Conservation (phyloP, 2,797 vertebrate species). For the Masticophis lateralis region DNA sequence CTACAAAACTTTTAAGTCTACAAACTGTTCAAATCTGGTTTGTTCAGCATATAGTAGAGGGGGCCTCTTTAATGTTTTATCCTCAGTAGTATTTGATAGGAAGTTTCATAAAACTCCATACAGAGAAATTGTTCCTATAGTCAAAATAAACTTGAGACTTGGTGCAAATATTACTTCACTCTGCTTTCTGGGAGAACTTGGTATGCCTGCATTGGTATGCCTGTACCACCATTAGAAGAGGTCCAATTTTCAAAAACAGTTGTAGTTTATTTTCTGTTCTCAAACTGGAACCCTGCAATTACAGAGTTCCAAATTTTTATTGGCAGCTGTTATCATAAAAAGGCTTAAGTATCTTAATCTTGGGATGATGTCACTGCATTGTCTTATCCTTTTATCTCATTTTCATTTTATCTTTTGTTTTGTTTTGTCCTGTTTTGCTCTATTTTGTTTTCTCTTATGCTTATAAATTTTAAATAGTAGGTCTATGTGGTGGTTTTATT, state of each 20-base stretch:
- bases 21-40: neutral
- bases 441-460: neutral
- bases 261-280: neutral
- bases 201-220: neutral
- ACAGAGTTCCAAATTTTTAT: neutral
- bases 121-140: neutral
- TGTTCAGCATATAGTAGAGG: neutral
- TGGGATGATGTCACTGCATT: neutral
- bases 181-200: neutral
- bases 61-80: neutral
- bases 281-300: neutral
- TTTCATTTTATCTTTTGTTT: neutral
- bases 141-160: neutral
- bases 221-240: neutral
- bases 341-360: neutral
- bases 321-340: neutral
- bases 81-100: neutral
- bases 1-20: neutral
- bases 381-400: neutral
- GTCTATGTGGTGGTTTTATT: neutral
- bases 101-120: neutral
- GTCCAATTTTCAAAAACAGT: neutral
- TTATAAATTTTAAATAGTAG: neutral
- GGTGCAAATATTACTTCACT: neutral
- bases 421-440: neutral